These are phyloP conservation scores for Ailuropoda melanoleuca DNA, from an alignment of 2,113 vertebrate species.

Conservation along the genomic window DNA sequence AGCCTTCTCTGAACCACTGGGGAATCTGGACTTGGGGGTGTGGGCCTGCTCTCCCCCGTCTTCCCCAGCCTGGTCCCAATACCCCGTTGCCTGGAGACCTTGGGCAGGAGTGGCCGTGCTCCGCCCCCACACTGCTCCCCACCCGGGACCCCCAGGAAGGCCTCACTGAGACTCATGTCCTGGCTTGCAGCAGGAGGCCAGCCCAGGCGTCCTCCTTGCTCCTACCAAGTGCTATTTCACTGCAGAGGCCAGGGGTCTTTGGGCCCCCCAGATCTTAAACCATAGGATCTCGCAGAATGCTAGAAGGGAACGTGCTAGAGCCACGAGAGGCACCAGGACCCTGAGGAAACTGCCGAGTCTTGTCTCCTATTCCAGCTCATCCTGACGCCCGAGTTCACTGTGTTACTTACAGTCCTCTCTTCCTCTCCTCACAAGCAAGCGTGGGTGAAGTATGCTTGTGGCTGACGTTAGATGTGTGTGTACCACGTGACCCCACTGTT, in stretches of 20 bases:
- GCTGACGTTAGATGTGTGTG: accelerated
- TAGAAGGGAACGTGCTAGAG: neutral
- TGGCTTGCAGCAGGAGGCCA: accelerated
- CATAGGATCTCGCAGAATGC: too few relatives aligned
- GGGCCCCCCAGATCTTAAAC: neutral
- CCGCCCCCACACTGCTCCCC: neutral
- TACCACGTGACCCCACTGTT: neutral
- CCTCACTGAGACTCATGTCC: neutral
- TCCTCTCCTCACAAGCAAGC: neutral
- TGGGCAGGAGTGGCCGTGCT: accelerated
- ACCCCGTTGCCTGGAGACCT: neutral
- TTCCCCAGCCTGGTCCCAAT: too few relatives aligned
- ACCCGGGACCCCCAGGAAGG: accelerated
- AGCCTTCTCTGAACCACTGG: neutral
- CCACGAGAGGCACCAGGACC: accelerated
- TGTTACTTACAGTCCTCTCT: too few relatives aligned
- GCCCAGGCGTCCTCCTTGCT: accelerated
- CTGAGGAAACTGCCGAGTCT: accelerated
- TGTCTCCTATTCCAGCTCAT: accelerated
- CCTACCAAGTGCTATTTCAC: neutral
- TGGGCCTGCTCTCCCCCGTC: neutral
- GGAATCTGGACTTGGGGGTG: neutral
- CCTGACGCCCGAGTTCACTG: accelerated
- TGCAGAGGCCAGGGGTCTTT: neutral
- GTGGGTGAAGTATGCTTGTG: accelerated